These are phyloP conservation scores for Chiloscyllium punctatum DNA, from an alignment of 2,797 vertebrate species.

Conservation along the genomic window DNA sequence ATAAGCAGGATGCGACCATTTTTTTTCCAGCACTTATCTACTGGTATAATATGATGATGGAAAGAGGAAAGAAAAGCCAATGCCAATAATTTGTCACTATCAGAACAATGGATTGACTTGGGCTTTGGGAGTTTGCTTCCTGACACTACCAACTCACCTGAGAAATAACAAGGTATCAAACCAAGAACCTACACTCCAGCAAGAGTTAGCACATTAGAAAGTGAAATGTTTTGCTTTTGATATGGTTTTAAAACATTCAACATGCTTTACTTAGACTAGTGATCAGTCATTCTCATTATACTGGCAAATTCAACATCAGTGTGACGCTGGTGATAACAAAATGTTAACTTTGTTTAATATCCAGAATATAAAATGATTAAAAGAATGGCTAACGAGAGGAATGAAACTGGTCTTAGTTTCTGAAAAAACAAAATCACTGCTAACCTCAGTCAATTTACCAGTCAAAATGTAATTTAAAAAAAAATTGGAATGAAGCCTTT, in stretches of 20 bases:
- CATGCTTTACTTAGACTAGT: background rate
- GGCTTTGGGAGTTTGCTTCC: background rate
- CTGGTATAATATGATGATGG: background rate
- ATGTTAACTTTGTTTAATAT: background rate
- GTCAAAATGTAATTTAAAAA: background rate
- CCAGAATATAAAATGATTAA: background rate
- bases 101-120: background rate
- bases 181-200: background rate
- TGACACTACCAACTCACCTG: background rate
- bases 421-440: background rate
- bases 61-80: too few relatives aligned
- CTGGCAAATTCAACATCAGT: background rate
- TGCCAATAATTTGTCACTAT: background rate
- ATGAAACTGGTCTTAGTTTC: background rate
- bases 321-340: background rate
- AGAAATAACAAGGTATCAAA: background rate
- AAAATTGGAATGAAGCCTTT: background rate
- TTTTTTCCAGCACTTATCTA: background rate
- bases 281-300: background rate
- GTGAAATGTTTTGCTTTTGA: background rate
- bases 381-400: background rate
- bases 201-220: background rate
- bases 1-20: background rate
- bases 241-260: background rate
- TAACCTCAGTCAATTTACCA: background rate